Percentiles rank a stretch among this genome's conserved stretches.
Conservation (phyloP, 2,888 invertebrate species). For the Choristoneura rosaceana region DNA sequence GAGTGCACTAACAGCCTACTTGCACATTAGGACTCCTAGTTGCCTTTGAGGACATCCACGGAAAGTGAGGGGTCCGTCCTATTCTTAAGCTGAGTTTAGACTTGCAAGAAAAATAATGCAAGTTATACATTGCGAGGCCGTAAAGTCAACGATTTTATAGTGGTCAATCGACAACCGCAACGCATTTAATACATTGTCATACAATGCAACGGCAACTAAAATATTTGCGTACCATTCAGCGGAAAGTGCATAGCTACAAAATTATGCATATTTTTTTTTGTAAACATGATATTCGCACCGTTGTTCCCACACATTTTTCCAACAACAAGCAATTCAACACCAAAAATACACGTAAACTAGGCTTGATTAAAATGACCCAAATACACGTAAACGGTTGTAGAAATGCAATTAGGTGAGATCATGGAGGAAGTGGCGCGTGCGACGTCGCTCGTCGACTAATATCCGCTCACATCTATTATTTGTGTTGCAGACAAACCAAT, state of each 20-base stretch:
- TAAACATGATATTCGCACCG: background rate
- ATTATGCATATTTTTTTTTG: background rate
- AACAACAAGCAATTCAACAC: constrained; percentile 9
- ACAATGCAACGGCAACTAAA: no score
- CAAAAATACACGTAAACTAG: constrained; percentile 28
- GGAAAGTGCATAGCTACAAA: background rate
- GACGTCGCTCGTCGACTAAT: constrained; percentile 55
- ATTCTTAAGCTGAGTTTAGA: no score
- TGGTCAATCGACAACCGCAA: no score
- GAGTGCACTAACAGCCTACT: no score
- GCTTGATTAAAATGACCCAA: constrained; percentile 61
- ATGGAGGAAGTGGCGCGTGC: constrained; percentile 61
- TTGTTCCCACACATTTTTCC: constrained; percentile 18
- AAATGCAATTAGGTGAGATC: constrained; percentile 66
- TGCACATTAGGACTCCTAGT: no score
- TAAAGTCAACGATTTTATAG: no score
- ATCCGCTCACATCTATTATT: constrained; percentile 46
- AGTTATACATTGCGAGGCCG: no score
- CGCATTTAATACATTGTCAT: no score
- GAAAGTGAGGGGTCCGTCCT: no score
- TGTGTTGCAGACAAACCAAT: constrained; percentile 15
- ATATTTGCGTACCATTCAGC: no score
- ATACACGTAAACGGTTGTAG: constrained; percentile 57
- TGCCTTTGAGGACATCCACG: no score
- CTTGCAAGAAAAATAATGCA: no score